Evolutionary conservation across 2,888 invertebrate genomes (phyloP).

Genomic region (Eurois occulta): DNA sequence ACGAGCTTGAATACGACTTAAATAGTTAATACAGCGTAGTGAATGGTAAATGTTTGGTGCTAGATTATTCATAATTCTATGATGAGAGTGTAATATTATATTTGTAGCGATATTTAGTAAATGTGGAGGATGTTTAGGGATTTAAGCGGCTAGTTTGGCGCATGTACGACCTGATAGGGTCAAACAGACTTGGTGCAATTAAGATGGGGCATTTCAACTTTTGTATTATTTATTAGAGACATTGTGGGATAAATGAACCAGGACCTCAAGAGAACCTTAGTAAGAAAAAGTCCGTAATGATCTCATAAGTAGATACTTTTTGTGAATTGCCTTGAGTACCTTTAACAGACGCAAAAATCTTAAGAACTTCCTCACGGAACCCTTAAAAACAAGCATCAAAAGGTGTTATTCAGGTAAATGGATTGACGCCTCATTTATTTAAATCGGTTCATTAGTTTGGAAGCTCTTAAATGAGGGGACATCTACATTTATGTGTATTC

Average conservation of each 20-base stretch:
- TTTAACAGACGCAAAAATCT: constrained; percentile 15
- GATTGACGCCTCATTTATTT: constrained; percentile 60
- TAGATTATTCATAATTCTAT: constrained; percentile 22
- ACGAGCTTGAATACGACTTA: constrained; percentile 25
- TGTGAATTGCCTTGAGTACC: not conserved
- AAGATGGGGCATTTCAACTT: not conserved
- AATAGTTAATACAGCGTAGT: constrained; percentile 17
- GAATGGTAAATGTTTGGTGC: constrained; percentile 9
- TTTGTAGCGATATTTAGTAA: not conserved
- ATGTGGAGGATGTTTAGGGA: not conserved
- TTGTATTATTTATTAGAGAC: not conserved
- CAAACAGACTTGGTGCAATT: not conserved
- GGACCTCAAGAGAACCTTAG: not conserved
- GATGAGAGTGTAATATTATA: constrained; percentile 1
- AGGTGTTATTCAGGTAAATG: constrained; percentile 53
- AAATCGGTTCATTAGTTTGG: constrained; percentile 56
- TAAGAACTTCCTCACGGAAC: constrained; percentile 9
- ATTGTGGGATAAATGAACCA: not conserved
- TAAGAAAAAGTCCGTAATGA: not conserved
- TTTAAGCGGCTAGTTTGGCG: not conserved
- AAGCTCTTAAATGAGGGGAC: constrained; percentile 48
- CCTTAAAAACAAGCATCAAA: constrained; percentile 34
- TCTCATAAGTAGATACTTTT: constrained; percentile 6
- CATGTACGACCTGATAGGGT: not conserved
- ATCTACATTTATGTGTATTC: constrained; percentile 51